Evolutionary conservation across 2,888 invertebrate genomes (phyloP).

Genomic region (Synanthedon tipuliformis): DNA sequence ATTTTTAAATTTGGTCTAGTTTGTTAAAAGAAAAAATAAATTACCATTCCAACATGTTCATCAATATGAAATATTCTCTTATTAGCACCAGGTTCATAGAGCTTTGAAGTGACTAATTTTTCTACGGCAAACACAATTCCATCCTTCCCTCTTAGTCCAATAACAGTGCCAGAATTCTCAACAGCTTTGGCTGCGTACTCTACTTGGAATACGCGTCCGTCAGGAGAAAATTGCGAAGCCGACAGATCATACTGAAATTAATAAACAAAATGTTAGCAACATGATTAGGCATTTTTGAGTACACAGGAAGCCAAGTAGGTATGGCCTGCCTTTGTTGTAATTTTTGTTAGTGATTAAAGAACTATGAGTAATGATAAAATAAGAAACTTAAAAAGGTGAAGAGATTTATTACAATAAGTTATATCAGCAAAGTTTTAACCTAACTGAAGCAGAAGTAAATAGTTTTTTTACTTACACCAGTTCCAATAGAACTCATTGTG

Average conservation of each 20-base stretch:
- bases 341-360: too few relatives aligned
- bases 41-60: slow-evolving; percentile 92
- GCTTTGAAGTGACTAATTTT: slow-evolving; percentile 92
- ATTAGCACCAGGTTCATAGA: slow-evolving; percentile 93
- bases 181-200: slow-evolving; percentile 99
- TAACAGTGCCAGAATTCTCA: slow-evolving; percentile 96
- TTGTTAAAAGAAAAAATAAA: too few relatives aligned
- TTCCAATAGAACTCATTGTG: slow-evolving; percentile 94
- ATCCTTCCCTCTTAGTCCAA: slow-evolving; percentile 94
- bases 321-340: too few relatives aligned
- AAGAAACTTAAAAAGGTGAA: too few relatives aligned
- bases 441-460: not conserved
- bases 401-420: too few relatives aligned
- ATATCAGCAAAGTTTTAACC: not conserved
- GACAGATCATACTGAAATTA: slow-evolving; percentile 98
- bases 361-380: too few relatives aligned
- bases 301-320: too few relatives aligned
- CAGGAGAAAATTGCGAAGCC: slow-evolving; percentile 99
- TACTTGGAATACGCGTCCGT: slow-evolving; percentile 99
- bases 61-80: slow-evolving; percentile 93
- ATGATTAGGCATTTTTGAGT: too few relatives aligned
- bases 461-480: slow-evolving; percentile 80
- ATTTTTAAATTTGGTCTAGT: slow-evolving; percentile 6
- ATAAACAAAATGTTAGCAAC: slow-evolving; percentile 11
- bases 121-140: slow-evolving; percentile 98